Conservation (phyloP, 2,888 invertebrate genomes). For the Trichogramma dendrolimi region DNA sequence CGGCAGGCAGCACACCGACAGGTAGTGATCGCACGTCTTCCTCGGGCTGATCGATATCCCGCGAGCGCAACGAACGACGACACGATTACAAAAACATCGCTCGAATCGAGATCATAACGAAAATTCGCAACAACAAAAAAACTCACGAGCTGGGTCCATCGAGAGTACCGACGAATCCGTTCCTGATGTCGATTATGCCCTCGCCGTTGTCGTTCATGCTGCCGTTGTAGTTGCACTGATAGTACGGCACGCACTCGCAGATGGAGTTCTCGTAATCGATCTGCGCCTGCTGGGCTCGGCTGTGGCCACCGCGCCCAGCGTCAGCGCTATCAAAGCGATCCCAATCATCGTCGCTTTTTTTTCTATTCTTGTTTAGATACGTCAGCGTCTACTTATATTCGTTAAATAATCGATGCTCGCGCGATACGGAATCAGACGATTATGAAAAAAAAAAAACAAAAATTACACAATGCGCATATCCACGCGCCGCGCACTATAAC, state of each 20-base stretch:
- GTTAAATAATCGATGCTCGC: not conserved
- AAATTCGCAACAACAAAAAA: not conserved
- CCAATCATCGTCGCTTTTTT: conserved; percentile 9
- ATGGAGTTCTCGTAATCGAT: conserved; percentile 7
- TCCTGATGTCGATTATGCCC: conserved; percentile 23
- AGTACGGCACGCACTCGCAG: conserved; percentile 25
- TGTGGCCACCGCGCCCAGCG: not conserved
- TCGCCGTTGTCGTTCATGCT: conserved; percentile 16
- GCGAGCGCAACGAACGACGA: not conserved
- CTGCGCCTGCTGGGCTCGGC: no score
- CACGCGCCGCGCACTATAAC: not conserved
- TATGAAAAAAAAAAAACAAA: not conserved
- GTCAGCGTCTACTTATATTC: not conserved
- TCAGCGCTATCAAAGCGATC: conserved; percentile 1
- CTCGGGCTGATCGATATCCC: conserved; percentile 4
- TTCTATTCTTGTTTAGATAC: not conserved
- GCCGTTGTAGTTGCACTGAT: conserved; percentile 20
- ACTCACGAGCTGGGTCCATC: conserved; percentile 6
- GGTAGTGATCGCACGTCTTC: conserved; percentile 17
- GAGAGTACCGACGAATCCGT: conserved; percentile 12
- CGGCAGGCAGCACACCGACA: conserved; percentile 19
- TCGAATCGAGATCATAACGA: not conserved
- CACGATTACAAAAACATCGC: not conserved
- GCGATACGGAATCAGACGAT: not conserved
- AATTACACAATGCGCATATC: conserved; percentile 12